These are phyloP conservation scores for Ameiurus melas DNA, from an alignment of 2,113 vertebrate genomes.

Conservation along the genomic window DNA sequence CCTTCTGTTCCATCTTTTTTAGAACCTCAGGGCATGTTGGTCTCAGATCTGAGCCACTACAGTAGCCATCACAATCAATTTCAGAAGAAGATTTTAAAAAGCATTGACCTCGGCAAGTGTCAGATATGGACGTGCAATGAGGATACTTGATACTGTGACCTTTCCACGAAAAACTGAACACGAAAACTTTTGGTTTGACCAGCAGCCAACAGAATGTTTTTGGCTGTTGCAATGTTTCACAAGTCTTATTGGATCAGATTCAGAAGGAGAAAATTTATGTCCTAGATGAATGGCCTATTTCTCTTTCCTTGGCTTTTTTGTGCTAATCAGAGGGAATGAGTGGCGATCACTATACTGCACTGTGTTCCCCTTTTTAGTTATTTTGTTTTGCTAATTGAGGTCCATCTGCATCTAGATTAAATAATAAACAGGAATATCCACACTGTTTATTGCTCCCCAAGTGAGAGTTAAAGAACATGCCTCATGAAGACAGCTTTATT, in stretches of 20 bases:
- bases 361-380: background rate
- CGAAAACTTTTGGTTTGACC: slow-evolving; percentile 19
- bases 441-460: background rate
- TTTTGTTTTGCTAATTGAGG: slow-evolving; percentile 13
- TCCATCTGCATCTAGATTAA: background rate
- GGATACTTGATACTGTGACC: slow-evolving; percentile 15
- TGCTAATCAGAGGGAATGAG: background rate
- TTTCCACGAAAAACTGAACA: slow-evolving; percentile 1
- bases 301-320: background rate
- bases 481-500: background rate
- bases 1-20: slow-evolving; percentile 29
- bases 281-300: background rate
- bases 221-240: background rate
- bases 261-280: background rate
- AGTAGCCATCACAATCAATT: slow-evolving; percentile 35
- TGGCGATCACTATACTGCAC: background rate
- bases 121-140: slow-evolving; percentile 11
- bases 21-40: slow-evolving; percentile 18
- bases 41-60: slow-evolving; percentile 43
- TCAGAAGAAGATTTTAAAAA: slow-evolving; percentile 36
- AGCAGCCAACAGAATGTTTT: slow-evolving; percentile 10
- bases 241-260: background rate
- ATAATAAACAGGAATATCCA: background rate
- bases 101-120: background rate
- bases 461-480: background rate